Percentiles rank a stretch among this genome's conserved stretches.
Conservation (phyloP, 1,140 invertebrate genomes). For the Pogonus chalceus region DNA sequence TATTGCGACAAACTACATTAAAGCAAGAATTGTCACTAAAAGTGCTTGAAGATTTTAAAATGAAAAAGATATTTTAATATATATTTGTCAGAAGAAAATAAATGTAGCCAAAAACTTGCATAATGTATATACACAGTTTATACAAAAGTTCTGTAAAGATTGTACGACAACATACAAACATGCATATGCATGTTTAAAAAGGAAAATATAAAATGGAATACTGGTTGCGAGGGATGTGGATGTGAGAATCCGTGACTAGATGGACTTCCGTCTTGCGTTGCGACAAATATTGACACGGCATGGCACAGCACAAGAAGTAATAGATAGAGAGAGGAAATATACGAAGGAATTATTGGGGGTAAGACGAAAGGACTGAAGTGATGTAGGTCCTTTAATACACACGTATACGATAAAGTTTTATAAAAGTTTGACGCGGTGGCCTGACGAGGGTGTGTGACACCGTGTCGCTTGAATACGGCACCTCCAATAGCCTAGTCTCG, state of each 20-base stretch:
- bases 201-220: background rate
- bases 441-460: conserved; percentile 1
- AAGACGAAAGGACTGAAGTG: background rate
- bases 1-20: no score
- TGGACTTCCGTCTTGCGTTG: no score
- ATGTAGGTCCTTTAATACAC: background rate
- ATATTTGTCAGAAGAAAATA: no score
- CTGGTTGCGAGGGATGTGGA: background rate
- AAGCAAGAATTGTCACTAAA: no score
- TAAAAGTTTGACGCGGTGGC: background rate
- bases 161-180: no score
- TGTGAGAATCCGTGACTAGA: background rate
- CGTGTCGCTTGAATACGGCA: background rate
- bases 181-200: background rate
- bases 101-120: no score
- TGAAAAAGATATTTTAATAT: no score
- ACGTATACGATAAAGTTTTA: background rate
- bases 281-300: no score
- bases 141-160: background rate
- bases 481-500: background rate
- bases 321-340: background rate
- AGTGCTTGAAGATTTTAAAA: no score
- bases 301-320: no score
- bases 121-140: background rate
- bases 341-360: background rate